Conservation (phyloP, 2,888 invertebrate genomes). For the Elmis aenea region DNA sequence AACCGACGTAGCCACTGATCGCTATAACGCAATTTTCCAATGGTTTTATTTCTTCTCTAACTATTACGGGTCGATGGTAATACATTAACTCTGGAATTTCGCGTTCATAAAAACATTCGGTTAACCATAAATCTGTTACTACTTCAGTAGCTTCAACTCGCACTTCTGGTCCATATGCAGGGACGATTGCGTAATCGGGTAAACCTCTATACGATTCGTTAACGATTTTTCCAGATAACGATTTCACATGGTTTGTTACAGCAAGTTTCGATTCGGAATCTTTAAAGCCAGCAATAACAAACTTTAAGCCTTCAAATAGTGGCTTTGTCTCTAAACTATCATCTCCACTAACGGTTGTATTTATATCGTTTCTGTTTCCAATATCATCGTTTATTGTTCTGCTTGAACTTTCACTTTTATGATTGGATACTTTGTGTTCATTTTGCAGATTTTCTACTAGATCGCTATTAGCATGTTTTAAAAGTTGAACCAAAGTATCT, state of each 20-base stretch:
- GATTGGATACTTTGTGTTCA: background rate
- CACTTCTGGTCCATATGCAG: conserved; percentile 34
- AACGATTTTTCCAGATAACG: conserved; percentile 53
- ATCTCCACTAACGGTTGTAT: no score
- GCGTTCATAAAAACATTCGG: conserved; percentile 59
- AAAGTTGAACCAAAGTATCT: conserved; percentile 36
- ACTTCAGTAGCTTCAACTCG: conserved; percentile 50
- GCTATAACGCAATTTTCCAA: conserved; percentile 70
- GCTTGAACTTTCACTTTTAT: background rate
- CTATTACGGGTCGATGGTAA: conserved; percentile 64
- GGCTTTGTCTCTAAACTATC: conserved; percentile 6
- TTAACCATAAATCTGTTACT: conserved; percentile 69
- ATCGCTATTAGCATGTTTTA: conserved; percentile 20
- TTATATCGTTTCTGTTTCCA: no score
- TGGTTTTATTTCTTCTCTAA: conserved; percentile 47
- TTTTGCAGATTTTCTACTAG: no score
- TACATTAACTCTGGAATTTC: conserved; percentile 60
- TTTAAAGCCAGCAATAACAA: conserved; percentile 47
- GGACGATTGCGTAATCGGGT: conserved; percentile 64
- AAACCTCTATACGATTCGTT: conserved; percentile 48
- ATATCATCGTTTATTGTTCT: no score
- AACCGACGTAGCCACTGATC: conserved; percentile 69
- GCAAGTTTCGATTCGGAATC: conserved; percentile 42
- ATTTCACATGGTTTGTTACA: conserved; percentile 50
- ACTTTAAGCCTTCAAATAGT: conserved; percentile 31